phyloP scores from a whole-genome alignment of 2,797 vertebrate genomes.

The Lophius americanus region DNA sequence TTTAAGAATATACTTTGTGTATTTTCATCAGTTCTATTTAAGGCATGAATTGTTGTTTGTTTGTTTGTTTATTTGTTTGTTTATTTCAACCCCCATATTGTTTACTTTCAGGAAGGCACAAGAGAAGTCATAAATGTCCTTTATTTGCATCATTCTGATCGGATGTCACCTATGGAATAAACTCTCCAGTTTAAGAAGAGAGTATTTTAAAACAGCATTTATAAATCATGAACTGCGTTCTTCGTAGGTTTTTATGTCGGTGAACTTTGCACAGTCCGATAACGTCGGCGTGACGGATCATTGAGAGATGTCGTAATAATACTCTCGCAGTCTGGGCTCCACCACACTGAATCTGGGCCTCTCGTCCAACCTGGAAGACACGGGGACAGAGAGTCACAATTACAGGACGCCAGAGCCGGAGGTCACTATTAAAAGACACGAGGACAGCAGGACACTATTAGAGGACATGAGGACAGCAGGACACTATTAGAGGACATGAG shows the following conservation, averaged over 20 bases:
- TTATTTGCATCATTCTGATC: conserved; percentile 30
- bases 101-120: conserved; percentile 28
- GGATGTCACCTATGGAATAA: too few species aligned
- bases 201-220: conserved; percentile 20
- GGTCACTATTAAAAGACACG: too few species aligned
- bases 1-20: too few species aligned
- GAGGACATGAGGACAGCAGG: too few species aligned
- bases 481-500: too few species aligned
- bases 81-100: conserved; percentile 21
- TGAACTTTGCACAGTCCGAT: conserved; percentile 39
- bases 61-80: neutral
- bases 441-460: too few species aligned
- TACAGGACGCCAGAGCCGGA: too few species aligned
- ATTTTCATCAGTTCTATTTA: too few species aligned
- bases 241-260: neutral
- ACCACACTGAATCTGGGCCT: conserved; percentile 87
- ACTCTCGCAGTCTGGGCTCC: conserved; percentile 89
- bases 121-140: conserved; percentile 39
- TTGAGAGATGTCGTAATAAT: conserved; percentile 89
- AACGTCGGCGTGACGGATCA: conserved; percentile 41
- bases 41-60: neutral
- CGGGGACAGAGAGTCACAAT: neutral
- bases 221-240: conserved; percentile 16
- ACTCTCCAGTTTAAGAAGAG: conserved; percentile 1
- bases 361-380: conserved; percentile 82